These are phyloP conservation scores for Epinephelus fuscoguttatus DNA, from an alignment of 2,113 vertebrate species.

Conservation along the genomic window DNA sequence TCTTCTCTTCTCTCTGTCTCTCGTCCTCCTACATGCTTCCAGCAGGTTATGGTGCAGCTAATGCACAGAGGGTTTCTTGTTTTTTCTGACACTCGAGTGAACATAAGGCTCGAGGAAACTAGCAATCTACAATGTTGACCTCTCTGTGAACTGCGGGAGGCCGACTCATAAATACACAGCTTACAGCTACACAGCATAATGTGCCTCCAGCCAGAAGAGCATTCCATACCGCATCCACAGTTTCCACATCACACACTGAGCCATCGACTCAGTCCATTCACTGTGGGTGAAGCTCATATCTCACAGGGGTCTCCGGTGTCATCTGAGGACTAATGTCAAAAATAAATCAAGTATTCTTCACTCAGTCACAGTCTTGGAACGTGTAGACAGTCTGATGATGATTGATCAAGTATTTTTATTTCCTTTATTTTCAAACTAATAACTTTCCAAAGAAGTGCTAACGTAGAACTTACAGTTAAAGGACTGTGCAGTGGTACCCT, in stretches of 20 bases:
- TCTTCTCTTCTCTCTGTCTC: background rate
- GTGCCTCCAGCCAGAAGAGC: constrained; percentile 48
- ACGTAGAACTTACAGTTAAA: constrained; percentile 19
- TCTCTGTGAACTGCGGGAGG: constrained; percentile 57
- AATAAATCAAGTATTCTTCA: background rate
- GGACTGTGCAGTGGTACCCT: constrained; percentile 11
- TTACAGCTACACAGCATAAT: constrained; percentile 51
- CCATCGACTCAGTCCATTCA: constrained; percentile 30
- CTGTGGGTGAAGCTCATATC: constrained; percentile 18
- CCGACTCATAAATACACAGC: constrained; percentile 64
- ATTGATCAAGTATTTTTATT: constrained; percentile 15
- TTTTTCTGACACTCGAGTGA: constrained; percentile 23
- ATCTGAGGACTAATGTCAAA: background rate
- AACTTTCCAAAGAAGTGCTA: constrained; percentile 20
- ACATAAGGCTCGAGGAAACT: constrained; percentile 36
- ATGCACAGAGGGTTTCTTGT: background rate
- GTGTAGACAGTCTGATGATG: background rate
- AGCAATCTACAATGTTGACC: constrained; percentile 63
- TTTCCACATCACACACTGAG: constrained; percentile 34
- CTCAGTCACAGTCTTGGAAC: background rate
- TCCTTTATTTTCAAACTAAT: constrained; percentile 17
- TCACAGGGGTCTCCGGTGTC: constrained; percentile 7
- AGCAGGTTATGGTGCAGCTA: background rate
- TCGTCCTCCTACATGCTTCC: background rate
- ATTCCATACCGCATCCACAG: constrained; percentile 34